Base-by-base conservation (phyloP, 2,797 vertebrate genomes). In the Microcaecilia unicolor region DNA sequence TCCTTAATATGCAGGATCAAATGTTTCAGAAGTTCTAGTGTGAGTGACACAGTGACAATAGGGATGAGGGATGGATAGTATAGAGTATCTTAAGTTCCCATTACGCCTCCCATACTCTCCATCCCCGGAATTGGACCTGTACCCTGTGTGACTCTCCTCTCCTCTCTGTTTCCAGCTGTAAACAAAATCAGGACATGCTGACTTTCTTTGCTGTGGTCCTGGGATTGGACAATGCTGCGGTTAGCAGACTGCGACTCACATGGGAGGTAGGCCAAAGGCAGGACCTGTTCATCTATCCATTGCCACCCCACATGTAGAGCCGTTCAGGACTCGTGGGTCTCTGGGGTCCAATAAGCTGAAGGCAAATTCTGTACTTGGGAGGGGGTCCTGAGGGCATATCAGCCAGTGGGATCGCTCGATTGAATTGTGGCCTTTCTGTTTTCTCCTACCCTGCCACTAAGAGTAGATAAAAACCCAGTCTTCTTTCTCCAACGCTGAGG, bases 121-220 rank as follows among this genome's bases (percentile, higher is more conserved):
- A n/a, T n/a, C n/a, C n/a, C n/a, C n/a, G n/a, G n/a, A n/a, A n/a
- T n/a, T n/a, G n/a, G n/a, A n/a, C n/a, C n/a, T 17, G 14, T 21
- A 14, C 22, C 15, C 20, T 21, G n/a, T 2, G 46, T 48, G 8
- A 43, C 22, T n/a, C 2, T 3, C 3, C 13, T 31, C 21, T 31
- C 21, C 20, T 25, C 9, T 36, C 9, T 30, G 24, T 37, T 63
- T 12, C 3, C 70, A 97, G 93, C 35, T 97, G 92, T 62, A 96
- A 94, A 57, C 92, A 96, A 80, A 92, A 94, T 76, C 92, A 97
- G 81, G 90, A 97, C 73, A 80, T 97, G 66, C 78, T 95, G 51
- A 92, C 92, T 1, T 95, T 97, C 78, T 89, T 93, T 2, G 88
- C 93, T 1, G 79, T 97, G 58, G 72, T 95, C 52, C 84, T 96